A percentile compares a stretch with the other conserved stretches of the same genome.
Conservation (phyloP, 1,140 invertebrate genomes). For the Himalopsyche phryganea region DNA sequence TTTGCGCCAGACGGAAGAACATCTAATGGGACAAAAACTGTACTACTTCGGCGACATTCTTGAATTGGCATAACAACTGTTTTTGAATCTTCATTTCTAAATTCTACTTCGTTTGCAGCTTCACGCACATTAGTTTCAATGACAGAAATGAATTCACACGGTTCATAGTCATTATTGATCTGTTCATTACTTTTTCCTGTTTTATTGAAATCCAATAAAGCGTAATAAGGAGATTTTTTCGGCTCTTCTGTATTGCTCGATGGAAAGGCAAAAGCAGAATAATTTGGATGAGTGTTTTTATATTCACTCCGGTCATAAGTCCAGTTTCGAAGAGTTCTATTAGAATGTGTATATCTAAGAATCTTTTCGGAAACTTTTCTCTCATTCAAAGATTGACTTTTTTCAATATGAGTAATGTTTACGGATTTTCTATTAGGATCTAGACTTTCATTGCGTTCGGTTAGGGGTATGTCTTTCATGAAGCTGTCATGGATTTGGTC, state of each 20-base stretch:
- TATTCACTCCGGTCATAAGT: constrained; percentile 8
- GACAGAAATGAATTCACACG: constrained; percentile 18
- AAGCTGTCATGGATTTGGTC: too few relatives aligned
- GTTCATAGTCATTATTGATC: constrained; percentile 21
- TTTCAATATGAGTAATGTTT: too few relatives aligned
- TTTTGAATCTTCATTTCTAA: constrained; percentile 7
- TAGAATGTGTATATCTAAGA: constrained; percentile 20
- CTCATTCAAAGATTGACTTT: constrained; percentile 18
- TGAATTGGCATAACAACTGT: constrained; percentile 25
- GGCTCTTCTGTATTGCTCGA: constrained; percentile 6
- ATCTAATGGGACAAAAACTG: constrained; percentile 12
- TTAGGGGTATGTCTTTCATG: too few relatives aligned
- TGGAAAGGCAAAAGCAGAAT: neutral
- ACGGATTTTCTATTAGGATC: too few relatives aligned
- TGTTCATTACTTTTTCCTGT: constrained; percentile 3
- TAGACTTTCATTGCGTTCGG: too few relatives aligned
- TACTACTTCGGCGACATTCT: constrained; percentile 17
- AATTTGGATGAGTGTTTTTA: constrained; percentile 18
- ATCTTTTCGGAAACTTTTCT: constrained; percentile 4
- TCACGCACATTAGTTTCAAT: neutral
- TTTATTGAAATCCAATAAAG: constrained; percentile 24
- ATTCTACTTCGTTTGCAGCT: neutral
- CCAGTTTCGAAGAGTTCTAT: constrained; percentile 28
- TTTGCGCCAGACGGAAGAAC: neutral
- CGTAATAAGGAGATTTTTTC: constrained; percentile 25